These are phyloP conservation scores for Dyspetes luteomarginatus DNA, from an alignment of 2,888 invertebrate species.

Conservation along the genomic window DNA sequence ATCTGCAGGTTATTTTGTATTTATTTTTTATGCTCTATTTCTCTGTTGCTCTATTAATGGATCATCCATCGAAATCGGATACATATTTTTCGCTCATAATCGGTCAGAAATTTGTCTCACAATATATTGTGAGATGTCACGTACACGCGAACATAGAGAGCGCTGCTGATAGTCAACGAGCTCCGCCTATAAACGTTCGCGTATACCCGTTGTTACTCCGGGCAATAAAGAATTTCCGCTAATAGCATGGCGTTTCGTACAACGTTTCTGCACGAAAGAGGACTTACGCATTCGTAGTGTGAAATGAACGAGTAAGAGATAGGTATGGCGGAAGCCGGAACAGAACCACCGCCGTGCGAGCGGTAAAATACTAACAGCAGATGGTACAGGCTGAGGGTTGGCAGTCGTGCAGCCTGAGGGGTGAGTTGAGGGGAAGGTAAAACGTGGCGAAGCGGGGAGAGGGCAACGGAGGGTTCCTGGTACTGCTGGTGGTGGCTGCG, in stretches of 20 bases:
- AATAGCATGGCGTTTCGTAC: slow-evolving; percentile 74
- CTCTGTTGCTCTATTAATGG: no score
- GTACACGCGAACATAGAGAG: slow-evolving; percentile 58
- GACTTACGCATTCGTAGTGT: slow-evolving; percentile 63
- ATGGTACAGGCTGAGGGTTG: slow-evolving; percentile 78
- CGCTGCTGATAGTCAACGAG: slow-evolving; percentile 64
- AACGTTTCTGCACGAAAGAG: slow-evolving; percentile 54
- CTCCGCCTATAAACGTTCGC: slow-evolving; percentile 65
- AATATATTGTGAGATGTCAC: no score
- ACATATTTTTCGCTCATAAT: no score
- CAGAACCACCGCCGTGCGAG: slow-evolving; percentile 72
- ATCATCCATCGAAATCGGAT: no score
- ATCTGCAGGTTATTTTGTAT: no score
- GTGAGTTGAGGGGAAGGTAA: slow-evolving; percentile 52
- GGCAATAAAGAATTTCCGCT: slow-evolving; percentile 81
- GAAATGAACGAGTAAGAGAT: slow-evolving; percentile 50
- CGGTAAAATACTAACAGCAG: slow-evolving; percentile 83
- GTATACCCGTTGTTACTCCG: slow-evolving; percentile 76
- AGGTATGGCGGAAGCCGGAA: slow-evolving; percentile 48
- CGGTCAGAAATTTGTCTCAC: no score
- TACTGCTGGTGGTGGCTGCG: slow-evolving; percentile 69
- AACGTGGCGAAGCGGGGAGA: slow-evolving; percentile 67
- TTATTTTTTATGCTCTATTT: no score
- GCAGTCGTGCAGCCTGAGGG: slow-evolving; percentile 54
- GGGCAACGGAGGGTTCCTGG: slow-evolving; percentile 69